phyloP scores from a whole-genome alignment of 1,140 invertebrate genomes.

The Bombus turneri region DNA sequence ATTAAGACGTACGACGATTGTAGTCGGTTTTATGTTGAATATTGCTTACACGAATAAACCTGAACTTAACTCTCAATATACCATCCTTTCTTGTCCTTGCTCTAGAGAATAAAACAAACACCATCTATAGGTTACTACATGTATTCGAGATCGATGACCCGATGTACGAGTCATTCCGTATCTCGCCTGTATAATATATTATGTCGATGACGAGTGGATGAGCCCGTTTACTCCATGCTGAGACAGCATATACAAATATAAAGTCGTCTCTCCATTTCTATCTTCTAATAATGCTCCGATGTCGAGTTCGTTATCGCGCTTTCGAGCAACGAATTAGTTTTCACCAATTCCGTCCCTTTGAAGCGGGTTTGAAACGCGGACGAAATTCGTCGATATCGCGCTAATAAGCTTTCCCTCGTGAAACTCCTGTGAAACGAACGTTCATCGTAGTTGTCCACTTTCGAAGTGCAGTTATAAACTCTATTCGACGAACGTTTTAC shows the following conservation, averaged over 20 bases:
- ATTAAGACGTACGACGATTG: too few relatives aligned
- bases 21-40: too few relatives aligned
- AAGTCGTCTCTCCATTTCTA: too few relatives aligned
- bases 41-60: too few relatives aligned
- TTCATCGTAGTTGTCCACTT: neutral
- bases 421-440: neutral
- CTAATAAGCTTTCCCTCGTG: neutral
- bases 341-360: too few relatives aligned
- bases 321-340: neutral
- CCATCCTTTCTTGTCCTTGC: too few relatives aligned
- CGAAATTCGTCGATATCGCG: constrained; percentile 7
- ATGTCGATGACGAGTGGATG: too few relatives aligned
- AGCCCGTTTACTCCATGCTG: neutral
- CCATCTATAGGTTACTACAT: too few relatives aligned
- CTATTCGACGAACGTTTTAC: neutral
- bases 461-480: constrained; percentile 11
- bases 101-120: too few relatives aligned
- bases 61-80: too few relatives aligned
- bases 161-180: too few relatives aligned
- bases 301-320: neutral
- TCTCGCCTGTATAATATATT: too few relatives aligned
- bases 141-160: neutral
- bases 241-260: neutral
- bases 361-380: neutral
- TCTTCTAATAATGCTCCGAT: neutral